Percentiles rank a stretch among this genome's conserved stretches.
Conservation (phyloP, 2,888 invertebrate genomes). For the Neoaliturus tenellus region DNA sequence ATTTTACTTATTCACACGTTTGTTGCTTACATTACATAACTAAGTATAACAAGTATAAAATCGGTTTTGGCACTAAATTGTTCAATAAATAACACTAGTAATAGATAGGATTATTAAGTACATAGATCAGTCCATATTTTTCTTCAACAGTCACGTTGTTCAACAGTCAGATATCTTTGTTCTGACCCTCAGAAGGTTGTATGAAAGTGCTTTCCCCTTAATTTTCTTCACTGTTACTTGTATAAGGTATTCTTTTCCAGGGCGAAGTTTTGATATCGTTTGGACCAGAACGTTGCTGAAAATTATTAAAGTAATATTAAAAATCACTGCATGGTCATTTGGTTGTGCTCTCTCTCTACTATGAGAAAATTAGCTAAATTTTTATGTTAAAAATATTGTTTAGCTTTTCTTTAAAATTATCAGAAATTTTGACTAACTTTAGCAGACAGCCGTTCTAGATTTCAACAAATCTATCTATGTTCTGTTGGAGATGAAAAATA, state of each 20-base stretch:
- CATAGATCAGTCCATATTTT: not conserved
- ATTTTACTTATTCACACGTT: constrained; percentile 12
- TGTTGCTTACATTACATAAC: not conserved
- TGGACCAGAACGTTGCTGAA: constrained; percentile 74
- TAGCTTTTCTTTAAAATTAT: no score
- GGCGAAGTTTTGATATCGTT: constrained; percentile 73
- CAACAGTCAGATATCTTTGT: constrained; percentile 69
- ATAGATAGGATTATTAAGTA: constrained; percentile 16
- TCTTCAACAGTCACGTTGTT: not conserved
- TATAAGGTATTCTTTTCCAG: constrained; percentile 75
- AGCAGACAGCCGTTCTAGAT: no score
- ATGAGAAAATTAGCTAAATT: no score
- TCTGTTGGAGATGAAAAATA: no score
- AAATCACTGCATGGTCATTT: not conserved
- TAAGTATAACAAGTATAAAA: not conserved
- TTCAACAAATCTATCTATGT: no score
- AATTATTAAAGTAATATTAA: constrained; percentile 54
- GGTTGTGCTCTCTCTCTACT: no score
- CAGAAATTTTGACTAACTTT: no score
- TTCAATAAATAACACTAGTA: constrained; percentile 29
- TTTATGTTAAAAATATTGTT: no score
- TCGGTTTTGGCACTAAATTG: constrained; percentile 29
- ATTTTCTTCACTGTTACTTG: constrained; percentile 77
- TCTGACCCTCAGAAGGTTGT: constrained; percentile 75
- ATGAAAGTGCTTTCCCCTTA: constrained; percentile 76